Evolutionary conservation across 37 sponge, comb jelly and placozoan genomes (phyloP), one percentile per base, ranked within the genome.

Genomic region (Hormiphora californensis): DNA sequence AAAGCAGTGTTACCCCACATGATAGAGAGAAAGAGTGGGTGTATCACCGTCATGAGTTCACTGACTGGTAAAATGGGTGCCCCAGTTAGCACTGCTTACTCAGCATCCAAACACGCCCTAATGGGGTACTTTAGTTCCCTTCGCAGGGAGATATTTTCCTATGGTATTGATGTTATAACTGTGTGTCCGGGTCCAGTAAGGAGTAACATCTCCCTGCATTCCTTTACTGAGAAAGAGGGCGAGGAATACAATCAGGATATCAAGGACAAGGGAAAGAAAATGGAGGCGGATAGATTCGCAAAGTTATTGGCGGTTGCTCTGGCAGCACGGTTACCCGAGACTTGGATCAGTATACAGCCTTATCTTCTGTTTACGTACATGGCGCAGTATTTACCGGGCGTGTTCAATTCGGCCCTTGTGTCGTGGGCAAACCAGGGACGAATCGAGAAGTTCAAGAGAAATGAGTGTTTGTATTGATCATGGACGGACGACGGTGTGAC

Each of bases 111-210:
- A 73, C 94, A 94, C 90, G 96, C 94, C 36, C 55, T 96, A 0
- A 43, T 92, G 93, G 96, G 96, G 21, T 96, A 86, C 63, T 96
- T 96, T 63, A 87, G 91, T 57, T 69, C 92, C 11, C 68, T 96
- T 65, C 63, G 94, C 21, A 91, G 91, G 92, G 96, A 96, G 85
- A 27, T 96, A 11, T 69, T 88, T 39, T 90, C 86, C 37, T 63
- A 33, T 0, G 91, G 91, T 0, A 63, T 96, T 0, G 54, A 54
- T 3, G 81, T 94, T 5, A 86, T 87, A 23, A 86, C 43, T 55
- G 92, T 93, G 34, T 96, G 96, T 54, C 96, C 96, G 19, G 96
- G 96, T 5, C 92, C 94, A 15, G 94, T 94, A 33, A 89, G 87
- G 40, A 89, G 90, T 49, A 87, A 57, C 9, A 57, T 87, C n/a